Base-by-base conservation (phyloP, 2,797 vertebrate genomes). In the Rhynchonycteris naso region DNA sequence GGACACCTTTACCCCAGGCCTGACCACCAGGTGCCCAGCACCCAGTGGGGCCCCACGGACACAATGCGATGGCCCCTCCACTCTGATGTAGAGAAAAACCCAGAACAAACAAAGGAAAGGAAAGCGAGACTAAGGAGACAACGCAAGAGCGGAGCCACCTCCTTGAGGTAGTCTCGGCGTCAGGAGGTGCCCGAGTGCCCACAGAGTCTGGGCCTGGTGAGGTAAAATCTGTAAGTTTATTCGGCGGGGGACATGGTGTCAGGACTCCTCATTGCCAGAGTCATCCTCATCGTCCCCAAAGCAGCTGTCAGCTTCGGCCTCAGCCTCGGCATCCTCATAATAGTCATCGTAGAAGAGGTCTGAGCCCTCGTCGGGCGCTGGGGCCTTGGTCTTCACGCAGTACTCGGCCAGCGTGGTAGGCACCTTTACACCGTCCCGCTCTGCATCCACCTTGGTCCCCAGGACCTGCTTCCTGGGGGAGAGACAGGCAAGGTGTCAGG, bases 331-430 rank as follows among this genome's bases (percentile, higher is more conserved):
- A 3, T 99, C 99, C 21, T 99, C 99, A 0, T 99, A 99, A 98
- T 99, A 99, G 98, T 99, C 99, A 0, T 99, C 99, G 0, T 99
- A 99, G 96, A 99, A 98, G 82, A 99, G 99, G 98, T 99, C 99
- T 0, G 99, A 99, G 97, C 99, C 99, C 88, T 99, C 99, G 7
- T 99, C 99, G 0, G 98, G 98, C 30, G 98, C 98, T 0, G 99
- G 99, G 22, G 99, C 99, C 94, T 99, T 99, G 71, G 99, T 99
- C 98, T 99, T 99, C 83, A 99, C 98, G 0, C 99, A 99, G 97
- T 99, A 99, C 97, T 99, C 99, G 0, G 99, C 99, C 98, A 99
- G 97, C 0, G 99, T 99, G 94, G 99, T 97, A n/a, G 99, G 99
- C 21, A 99, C 99, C 97, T 99, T 99, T 91, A 99, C 99, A 0